phyloP scores from a whole-genome alignment of 2,888 invertebrate genomes.

The Trachelus troglodyta region DNA sequence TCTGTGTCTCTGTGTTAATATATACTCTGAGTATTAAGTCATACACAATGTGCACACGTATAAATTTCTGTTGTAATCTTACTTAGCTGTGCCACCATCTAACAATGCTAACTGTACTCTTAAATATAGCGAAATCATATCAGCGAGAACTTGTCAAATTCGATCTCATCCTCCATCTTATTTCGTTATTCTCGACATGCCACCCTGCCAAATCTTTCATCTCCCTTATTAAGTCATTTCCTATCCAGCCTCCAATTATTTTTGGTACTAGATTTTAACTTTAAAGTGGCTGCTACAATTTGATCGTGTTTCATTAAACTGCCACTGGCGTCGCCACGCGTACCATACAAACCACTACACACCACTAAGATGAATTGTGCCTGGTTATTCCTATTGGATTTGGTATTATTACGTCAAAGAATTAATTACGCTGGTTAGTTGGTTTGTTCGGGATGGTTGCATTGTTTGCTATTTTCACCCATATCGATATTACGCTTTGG shows the following conservation, averaged over 20 bases:
- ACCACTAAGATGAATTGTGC: background rate
- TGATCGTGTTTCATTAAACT: constrained; percentile 31
- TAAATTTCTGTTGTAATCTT: constrained; percentile 42
- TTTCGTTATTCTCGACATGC: background rate
- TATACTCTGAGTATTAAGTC: background rate
- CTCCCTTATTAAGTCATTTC: background rate
- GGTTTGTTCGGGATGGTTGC: background rate
- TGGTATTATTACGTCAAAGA: background rate
- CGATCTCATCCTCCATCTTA: constrained; percentile 19
- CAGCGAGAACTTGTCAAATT: background rate
- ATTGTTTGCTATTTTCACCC: background rate
- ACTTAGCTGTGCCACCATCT: constrained; percentile 40
- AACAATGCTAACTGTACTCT: constrained; percentile 41
- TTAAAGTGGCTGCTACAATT: constrained; percentile 35
- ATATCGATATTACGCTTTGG: background rate
- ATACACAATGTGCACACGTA: background rate
- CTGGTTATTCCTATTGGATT: background rate
- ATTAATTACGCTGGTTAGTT: background rate
- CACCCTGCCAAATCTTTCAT: background rate
- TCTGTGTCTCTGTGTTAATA: background rate
- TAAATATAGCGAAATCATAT: constrained; percentile 17
- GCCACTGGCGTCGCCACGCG: background rate
- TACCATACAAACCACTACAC: background rate
- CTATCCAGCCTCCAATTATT: constrained; percentile 35
- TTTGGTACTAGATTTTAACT: constrained; percentile 53